These are phyloP conservation scores for Rhinichthys klamathensis DNA, from an alignment of 2,113 vertebrate genomes.

Conservation along the genomic window DNA sequence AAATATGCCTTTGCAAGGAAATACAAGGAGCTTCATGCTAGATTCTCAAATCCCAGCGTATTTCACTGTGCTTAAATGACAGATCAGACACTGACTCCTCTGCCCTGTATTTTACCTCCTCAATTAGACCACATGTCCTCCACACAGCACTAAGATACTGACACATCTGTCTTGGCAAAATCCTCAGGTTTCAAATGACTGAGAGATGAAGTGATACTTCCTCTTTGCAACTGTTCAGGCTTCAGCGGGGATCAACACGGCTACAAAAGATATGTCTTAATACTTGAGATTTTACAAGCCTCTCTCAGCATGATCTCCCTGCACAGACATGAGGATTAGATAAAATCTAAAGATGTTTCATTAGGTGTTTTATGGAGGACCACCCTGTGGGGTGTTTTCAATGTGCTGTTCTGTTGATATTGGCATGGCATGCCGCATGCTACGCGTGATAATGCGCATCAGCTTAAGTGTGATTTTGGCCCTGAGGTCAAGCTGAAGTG, in stretches of 20 bases:
- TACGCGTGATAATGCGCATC: conserved; percentile 21
- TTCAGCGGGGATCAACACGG: conserved; percentile 30
- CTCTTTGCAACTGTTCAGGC: conserved; percentile 15
- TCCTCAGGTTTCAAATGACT: conserved; percentile 35
- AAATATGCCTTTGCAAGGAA: not conserved
- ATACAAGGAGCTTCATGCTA: not conserved
- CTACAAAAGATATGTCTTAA: conserved; percentile 53
- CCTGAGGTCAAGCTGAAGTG: conserved; percentile 9
- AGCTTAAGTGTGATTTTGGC: conserved; percentile 41
- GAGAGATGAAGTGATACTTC: conserved; percentile 46
- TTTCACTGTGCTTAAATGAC: conserved; percentile 13
- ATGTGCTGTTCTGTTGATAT: conserved; percentile 23
- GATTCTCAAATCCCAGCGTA: not conserved
- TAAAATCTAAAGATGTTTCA: conserved; percentile 52
- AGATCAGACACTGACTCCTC: conserved; percentile 11
- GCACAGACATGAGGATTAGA: conserved; percentile 50
- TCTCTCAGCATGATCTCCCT: conserved; percentile 37
- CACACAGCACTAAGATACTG: not conserved
- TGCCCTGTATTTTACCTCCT: conserved; percentile 5
- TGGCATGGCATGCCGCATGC: not conserved
- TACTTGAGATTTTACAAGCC: conserved; percentile 39
- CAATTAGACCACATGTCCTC: conserved; percentile 6
- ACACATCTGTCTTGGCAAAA: conserved; percentile 31
- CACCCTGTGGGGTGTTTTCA: conserved; percentile 33
- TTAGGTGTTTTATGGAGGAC: conserved; percentile 50